Evolutionary conservation across 2,797 vertebrate genomes (phyloP).

Genomic region (Aplochiton taeniatus): DNA sequence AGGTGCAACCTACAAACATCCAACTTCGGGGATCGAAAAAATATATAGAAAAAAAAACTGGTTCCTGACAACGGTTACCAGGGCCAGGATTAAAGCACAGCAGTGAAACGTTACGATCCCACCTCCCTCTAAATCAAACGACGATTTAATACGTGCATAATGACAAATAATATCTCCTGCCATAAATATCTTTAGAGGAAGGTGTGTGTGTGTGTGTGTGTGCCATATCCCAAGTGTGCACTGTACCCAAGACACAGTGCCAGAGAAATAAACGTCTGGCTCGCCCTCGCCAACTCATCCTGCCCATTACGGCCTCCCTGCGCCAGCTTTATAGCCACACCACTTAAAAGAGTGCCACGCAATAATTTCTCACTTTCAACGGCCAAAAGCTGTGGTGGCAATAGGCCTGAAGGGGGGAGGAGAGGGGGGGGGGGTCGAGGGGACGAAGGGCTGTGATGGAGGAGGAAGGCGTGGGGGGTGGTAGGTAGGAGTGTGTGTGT

Average conservation of each 20-base stretch:
- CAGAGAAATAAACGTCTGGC: constrained; percentile 54
- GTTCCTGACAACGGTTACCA: constrained; percentile 26
- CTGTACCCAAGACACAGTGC: constrained; percentile 40
- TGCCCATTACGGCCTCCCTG: constrained; percentile 53
- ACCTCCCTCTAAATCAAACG: constrained; percentile 35
- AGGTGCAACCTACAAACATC: too few relatives aligned
- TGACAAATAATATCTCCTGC: constrained; percentile 64
- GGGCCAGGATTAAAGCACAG: constrained; percentile 39
- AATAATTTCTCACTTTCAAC: constrained; percentile 52
- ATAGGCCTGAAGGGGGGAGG: constrained; percentile 16
- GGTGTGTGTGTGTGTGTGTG: constrained; percentile 12
- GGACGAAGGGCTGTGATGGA: neutral
- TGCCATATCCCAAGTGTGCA: constrained; percentile 50
- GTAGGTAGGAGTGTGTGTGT: constrained; percentile 23
- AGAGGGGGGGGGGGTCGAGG: neutral
- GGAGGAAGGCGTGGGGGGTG: constrained; percentile 21
- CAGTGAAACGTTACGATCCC: neutral
- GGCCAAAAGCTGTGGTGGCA: constrained; percentile 48
- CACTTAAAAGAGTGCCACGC: constrained; percentile 58
- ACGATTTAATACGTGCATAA: constrained; percentile 67
- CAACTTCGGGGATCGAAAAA: too few relatives aligned
- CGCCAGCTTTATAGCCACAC: constrained; percentile 52
- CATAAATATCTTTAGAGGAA: constrained; percentile 59
- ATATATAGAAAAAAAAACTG: constrained; percentile 33
- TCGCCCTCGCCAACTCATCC: constrained; percentile 41